phyloP scores from a whole-genome alignment of 2,797 vertebrate genomes.

The Halcyon smyrnensis region DNA sequence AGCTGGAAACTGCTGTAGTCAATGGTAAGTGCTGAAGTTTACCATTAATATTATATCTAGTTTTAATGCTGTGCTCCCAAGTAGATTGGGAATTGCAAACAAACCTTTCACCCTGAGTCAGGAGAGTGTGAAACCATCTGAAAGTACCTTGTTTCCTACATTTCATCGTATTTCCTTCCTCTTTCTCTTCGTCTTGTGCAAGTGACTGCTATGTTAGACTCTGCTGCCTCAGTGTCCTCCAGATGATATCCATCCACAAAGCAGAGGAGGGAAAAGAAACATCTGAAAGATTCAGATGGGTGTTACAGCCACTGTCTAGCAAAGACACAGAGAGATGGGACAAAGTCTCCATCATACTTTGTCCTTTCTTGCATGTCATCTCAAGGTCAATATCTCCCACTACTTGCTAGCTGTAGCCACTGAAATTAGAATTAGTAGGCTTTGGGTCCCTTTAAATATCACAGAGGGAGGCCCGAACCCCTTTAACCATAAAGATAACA shows the following conservation, averaged over 20 bases:
- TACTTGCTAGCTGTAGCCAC: slow-evolving; percentile 7
- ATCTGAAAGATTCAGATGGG: neutral
- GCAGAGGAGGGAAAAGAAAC: neutral
- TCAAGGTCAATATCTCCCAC: slow-evolving; percentile 42
- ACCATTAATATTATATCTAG: neutral
- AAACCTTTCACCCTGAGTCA: neutral
- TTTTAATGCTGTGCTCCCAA: neutral
- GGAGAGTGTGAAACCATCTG: neutral
- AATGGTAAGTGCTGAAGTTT: neutral
- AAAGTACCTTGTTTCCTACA: neutral
- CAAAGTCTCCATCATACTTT: neutral
- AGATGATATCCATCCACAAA: neutral
- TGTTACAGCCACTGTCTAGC: neutral
- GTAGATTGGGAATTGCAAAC: neutral
- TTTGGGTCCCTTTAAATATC: slow-evolving; percentile 43
- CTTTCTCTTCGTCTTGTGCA: neutral
- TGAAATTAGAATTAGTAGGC: slow-evolving; percentile 44
- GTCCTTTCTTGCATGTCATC: neutral
- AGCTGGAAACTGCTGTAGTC: neutral
- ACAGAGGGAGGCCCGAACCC: slow-evolving; percentile 44
- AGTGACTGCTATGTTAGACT: neutral
- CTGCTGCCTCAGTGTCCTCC: neutral
- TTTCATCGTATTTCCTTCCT: neutral
- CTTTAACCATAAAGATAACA: slow-evolving; percentile 61
- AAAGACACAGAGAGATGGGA: neutral